These are phyloP conservation scores for Theonella swinhoei DNA, from an alignment of 37 sponge, comb jelly and placozoan species.

Conservation along the genomic window DNA sequence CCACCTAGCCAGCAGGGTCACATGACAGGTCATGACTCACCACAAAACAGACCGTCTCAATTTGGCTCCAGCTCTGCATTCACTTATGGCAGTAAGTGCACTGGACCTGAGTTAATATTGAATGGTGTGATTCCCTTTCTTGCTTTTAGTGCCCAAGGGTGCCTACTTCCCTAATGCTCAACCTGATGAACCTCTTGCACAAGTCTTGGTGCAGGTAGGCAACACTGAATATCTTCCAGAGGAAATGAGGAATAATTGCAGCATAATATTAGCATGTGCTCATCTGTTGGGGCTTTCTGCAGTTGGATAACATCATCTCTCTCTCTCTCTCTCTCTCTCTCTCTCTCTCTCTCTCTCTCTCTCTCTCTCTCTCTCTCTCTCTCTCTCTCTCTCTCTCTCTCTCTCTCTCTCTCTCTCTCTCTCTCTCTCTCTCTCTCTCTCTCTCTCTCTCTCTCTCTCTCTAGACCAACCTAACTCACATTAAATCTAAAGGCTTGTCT, in stretches of 20 bases:
- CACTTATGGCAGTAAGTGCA: slow-evolving; percentile 20
- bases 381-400: slow-evolving; percentile 56
- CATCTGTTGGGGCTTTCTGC: no score
- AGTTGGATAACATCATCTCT: no score
- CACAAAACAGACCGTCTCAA: neutral
- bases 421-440: slow-evolving; percentile 46
- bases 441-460: neutral
- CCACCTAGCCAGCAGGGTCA: neutral
- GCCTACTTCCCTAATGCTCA: no score
- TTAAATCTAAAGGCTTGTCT: neutral
- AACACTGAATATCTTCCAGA: no score
- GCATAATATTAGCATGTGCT: no score
- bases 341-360: slow-evolving; percentile 10
- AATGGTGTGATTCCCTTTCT: neutral
- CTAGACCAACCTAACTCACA: neutral
- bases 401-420: slow-evolving; percentile 56
- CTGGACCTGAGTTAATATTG: neutral
- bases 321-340: neutral
- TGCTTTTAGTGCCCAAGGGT: no score
- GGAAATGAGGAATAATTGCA: no score
- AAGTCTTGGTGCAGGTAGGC: no score
- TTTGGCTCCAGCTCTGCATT: slow-evolving; percentile 18
- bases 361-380: slow-evolving; percentile 34
- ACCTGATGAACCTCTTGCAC: no score
- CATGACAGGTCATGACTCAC: neutral